Evolutionary conservation across 2,113 vertebrate genomes (phyloP).

Genomic region (Odobenus rosmarus): DNA sequence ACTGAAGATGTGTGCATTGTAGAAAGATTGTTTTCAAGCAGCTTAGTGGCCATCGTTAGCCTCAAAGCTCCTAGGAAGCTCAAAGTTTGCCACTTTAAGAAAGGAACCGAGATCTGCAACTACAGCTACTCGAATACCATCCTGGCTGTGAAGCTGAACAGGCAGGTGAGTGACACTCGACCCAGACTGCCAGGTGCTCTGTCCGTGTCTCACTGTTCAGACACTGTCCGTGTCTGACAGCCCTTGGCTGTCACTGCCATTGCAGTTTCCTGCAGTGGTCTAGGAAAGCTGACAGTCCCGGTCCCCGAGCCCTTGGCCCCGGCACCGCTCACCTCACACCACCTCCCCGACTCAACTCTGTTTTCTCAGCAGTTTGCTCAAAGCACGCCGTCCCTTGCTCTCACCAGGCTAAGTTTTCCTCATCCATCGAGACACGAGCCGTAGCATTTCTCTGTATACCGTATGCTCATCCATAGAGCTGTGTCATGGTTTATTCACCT

Average conservation of each 20-base stretch:
- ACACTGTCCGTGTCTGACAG: no score
- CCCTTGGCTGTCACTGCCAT: not conserved
- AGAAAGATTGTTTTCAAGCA: conserved; percentile 98
- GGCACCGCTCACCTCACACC: fast-evolving
- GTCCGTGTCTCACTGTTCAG: fast-evolving
- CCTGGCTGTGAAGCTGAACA: conserved; percentile 97
- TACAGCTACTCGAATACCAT: conserved; percentile 99
- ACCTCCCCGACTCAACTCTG: fast-evolving
- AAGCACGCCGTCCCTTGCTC: fast-evolving
- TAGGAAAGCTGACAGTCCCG: not conserved
- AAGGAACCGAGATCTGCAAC: conserved; percentile 99
- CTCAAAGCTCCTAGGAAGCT: conserved; percentile 99
- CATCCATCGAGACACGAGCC: fast-evolving
- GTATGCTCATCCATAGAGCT: fast-evolving
- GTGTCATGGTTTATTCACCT: not conserved
- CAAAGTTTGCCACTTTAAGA: conserved; percentile 99
- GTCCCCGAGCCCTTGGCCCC: not conserved
- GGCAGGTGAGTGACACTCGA: conserved; percentile 89
- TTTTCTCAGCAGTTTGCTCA: not conserved
- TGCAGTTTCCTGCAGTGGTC: not conserved
- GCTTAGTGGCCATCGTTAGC: conserved; percentile 98
- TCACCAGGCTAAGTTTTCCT: fast-evolving
- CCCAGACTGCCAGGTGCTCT: fast-evolving
- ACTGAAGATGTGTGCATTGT: conserved; percentile 99
- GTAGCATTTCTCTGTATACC: not conserved